Percentiles rank a stretch among this genome's conserved stretches.
Conservation (phyloP, 2,113 vertebrate species). For the Emydocephalus ijimae region DNA sequence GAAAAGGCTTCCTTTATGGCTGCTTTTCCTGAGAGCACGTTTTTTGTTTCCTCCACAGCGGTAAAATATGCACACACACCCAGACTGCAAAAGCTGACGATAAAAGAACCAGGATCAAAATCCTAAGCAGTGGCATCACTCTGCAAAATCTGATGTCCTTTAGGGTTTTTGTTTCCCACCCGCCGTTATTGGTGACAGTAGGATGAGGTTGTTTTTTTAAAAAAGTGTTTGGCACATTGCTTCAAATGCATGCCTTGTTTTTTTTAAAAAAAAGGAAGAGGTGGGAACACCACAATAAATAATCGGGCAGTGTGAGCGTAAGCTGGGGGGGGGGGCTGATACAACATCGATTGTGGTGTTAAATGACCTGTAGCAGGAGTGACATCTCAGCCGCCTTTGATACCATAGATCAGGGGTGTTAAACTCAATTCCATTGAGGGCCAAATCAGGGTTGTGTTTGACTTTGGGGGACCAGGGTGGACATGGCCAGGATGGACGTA, state of each 20-base stretch:
- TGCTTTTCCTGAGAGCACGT: neutral
- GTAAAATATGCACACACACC: neutral
- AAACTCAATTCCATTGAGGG: too few relatives aligned
- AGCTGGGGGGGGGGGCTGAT: rapidly evolving
- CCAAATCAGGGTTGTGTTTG: too few relatives aligned
- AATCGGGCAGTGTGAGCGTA: neutral
- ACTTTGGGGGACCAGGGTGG: too few relatives aligned
- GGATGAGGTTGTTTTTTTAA: neutral
- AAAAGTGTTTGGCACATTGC: neutral
- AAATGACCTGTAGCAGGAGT: too few relatives aligned
- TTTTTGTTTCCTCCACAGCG: neutral
- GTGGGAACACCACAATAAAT: neutral
- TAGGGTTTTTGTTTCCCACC: neutral
- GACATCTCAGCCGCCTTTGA: too few relatives aligned
- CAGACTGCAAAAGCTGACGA: neutral
- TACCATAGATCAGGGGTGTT: too few relatives aligned
- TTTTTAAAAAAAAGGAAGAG: neutral
- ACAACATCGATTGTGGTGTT: neutral
- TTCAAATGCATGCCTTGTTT: neutral
- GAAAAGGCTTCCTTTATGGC: neutral
- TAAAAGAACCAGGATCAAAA: neutral
- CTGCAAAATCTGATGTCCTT: neutral
- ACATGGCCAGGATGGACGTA: too few relatives aligned
- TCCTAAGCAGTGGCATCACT: neutral
- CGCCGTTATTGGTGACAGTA: neutral